Conservation (phyloP, 2,888 invertebrate genomes). For the Drosophila monieri region DNA sequence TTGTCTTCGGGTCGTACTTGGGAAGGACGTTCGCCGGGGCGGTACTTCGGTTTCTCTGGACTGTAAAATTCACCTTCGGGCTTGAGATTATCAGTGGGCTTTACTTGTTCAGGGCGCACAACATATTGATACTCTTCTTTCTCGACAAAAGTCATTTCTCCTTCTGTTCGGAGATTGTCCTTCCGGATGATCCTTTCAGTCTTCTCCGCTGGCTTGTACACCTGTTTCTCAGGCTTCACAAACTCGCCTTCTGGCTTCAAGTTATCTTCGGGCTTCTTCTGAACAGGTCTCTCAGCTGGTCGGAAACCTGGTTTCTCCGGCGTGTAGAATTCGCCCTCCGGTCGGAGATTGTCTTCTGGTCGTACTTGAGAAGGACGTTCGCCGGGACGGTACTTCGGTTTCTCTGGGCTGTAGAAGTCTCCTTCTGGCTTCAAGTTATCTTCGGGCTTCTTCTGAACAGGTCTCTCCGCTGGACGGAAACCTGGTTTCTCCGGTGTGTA, state of each 20-base stretch:
- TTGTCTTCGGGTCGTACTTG: not conserved
- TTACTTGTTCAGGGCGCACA: constrained; percentile 33
- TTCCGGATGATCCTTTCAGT: constrained; percentile 85
- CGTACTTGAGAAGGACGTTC: not conserved
- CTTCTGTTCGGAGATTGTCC: constrained; percentile 87
- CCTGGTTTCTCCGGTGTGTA: no score
- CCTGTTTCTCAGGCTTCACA: constrained; percentile 84
- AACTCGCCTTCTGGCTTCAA: constrained; percentile 86
- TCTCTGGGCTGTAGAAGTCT: not conserved
- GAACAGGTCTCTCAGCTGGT: constrained; percentile 59
- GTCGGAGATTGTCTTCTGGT: not conserved
- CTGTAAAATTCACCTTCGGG: constrained; percentile 48
- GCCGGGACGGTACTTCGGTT: not conserved
- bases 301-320: constrained; percentile 82
- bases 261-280: constrained; percentile 85
- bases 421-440: not conserved
- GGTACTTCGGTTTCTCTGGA: not conserved
- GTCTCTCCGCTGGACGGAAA: no score
- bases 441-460: not conserved
- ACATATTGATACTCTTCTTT: constrained; percentile 83
- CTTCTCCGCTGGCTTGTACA: constrained; percentile 83
- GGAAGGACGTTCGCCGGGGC: not conserved
- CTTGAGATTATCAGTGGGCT: constrained; percentile 36
- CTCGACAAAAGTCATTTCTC: constrained; percentile 83
- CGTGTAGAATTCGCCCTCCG: constrained; percentile 37